Evolutionary conservation across 2,797 vertebrate genomes (phyloP).

Genomic region (Halcyon chelicuti): DNA sequence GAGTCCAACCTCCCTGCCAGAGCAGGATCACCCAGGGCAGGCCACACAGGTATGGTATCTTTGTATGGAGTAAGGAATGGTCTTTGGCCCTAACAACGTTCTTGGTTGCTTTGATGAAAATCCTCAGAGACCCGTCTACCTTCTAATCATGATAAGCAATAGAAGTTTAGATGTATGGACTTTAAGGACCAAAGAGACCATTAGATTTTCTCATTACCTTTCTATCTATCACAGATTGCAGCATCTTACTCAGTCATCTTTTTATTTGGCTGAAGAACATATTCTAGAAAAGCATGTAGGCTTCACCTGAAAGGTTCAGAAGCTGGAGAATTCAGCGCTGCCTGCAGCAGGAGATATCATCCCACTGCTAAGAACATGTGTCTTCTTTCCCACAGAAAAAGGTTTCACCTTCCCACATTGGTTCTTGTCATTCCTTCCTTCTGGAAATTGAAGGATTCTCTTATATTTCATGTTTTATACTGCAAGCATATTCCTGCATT

Average conservation of each 20-base stretch:
- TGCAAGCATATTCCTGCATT: neutral
- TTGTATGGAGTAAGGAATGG: neutral
- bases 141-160: neutral
- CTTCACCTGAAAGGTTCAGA: neutral
- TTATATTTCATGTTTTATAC: neutral
- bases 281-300: neutral
- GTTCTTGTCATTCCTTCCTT: neutral
- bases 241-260: neutral
- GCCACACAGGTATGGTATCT: too few species aligned
- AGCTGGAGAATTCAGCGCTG: neutral
- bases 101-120: neutral
- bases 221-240: neutral
- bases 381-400: neutral
- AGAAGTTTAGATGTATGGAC: neutral
- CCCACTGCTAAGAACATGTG: neutral
- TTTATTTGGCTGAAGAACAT: neutral
- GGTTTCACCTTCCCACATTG: neutral
- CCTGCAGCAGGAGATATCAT: neutral
- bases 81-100: neutral
- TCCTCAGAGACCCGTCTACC: accelerated
- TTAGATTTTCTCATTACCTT: neutral
- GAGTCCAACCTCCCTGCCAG: too few species aligned
- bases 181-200: neutral
- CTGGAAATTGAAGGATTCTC: constrained; percentile 12
- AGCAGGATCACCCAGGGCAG: too few species aligned